Evolutionary conservation across 2,113 vertebrate species (phyloP), one percentile per base, ranked within the genome.

Genomic region (Agelaius phoeniceus): DNA sequence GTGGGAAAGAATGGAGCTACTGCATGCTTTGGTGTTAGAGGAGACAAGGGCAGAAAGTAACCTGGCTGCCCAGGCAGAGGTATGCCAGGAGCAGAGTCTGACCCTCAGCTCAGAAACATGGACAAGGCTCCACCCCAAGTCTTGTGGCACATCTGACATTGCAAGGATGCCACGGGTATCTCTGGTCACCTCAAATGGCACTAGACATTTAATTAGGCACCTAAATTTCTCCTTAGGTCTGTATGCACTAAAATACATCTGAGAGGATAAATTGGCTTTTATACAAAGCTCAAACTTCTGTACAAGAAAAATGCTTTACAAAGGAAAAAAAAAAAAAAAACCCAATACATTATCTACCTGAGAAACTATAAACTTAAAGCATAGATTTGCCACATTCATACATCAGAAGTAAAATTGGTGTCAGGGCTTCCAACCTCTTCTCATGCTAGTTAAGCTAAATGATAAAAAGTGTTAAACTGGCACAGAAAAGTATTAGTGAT

Each of bases 31-130:
- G 0, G 6, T 83, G 46, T 58, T 46, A 33, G 13, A 58, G 39
- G 9, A 72, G 24, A 30, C 11, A 76, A 83, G 67, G 4, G 3
- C 3, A 55, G 43, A 21, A 58, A 62, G 15, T 6, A 57, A 31
- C 7, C 4, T 57, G 19, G 11, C 18, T 80, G 21, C 15, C 37
- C 12, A 41, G 35, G 8, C 15, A 57, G 61, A 87, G 26, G 2
- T 35, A 6, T 43, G 14, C 21, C 68, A 55, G 48, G 18, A 54
- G 5, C 31, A 83, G 5, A 48, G 66, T 10, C 15, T 78, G 35
- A 22, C 30, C 51, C 28, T 65, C 2, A 1, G 16, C 44, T 90
- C 67, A 52, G 30, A 73, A 62, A 20, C 0, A 0, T 46, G 14
- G 39, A 61, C 2, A 2, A 49, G 26, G 28, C 15, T 33, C n/a